A percentile compares a stretch with the other conserved stretches of the same genome.
Evolutionary conservation across 1,140 invertebrate species (phyloP).

Genomic region (Leptinotarsa defecta): DNA sequence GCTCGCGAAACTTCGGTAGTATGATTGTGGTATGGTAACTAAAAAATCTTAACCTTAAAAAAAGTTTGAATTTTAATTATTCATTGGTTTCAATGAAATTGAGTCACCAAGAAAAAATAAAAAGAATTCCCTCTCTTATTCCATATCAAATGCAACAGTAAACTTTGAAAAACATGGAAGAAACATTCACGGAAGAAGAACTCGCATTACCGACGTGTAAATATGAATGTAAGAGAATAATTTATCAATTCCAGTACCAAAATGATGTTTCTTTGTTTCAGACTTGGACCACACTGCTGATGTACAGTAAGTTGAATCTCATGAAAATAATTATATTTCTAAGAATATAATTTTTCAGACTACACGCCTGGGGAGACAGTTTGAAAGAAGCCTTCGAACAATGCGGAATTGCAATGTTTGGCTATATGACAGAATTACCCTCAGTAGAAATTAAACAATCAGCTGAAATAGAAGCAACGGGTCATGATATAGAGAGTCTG

Average conservation of each 20-base stretch:
- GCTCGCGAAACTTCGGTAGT: no score
- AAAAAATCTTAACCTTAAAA: no score
- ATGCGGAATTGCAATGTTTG: slow-evolving; percentile 94
- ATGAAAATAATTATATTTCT: slow-evolving; percentile 23
- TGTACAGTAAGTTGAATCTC: slow-evolving; percentile 74
- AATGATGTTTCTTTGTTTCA: slow-evolving; percentile 60
- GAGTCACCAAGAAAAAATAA: no score
- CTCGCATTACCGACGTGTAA: slow-evolving; percentile 63
- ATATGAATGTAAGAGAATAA: slow-evolving; percentile 71
- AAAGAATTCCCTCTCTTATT: no score
- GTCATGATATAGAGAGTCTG: slow-evolving; percentile 85
- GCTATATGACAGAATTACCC: slow-evolving; percentile 93
- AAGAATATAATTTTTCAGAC: slow-evolving; percentile 59
- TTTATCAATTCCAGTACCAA: slow-evolving; percentile 17
- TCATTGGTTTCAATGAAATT: no score
- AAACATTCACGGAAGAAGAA: slow-evolving; percentile 60
- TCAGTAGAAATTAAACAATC: slow-evolving; percentile 80
- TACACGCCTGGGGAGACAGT: slow-evolving; percentile 90
- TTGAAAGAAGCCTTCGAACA: slow-evolving; percentile 94
- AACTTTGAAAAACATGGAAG: not conserved
- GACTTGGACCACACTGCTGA: slow-evolving; percentile 97
- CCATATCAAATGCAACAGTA: no score
- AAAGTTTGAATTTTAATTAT: no score
- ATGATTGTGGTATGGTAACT: no score
- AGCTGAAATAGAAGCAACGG: slow-evolving; percentile 83